A percentile compares a stretch with the other conserved stretches of the same genome.
phyloP scores from a whole-genome alignment of 2,113 vertebrate species.

The Myodes glareolus region DNA sequence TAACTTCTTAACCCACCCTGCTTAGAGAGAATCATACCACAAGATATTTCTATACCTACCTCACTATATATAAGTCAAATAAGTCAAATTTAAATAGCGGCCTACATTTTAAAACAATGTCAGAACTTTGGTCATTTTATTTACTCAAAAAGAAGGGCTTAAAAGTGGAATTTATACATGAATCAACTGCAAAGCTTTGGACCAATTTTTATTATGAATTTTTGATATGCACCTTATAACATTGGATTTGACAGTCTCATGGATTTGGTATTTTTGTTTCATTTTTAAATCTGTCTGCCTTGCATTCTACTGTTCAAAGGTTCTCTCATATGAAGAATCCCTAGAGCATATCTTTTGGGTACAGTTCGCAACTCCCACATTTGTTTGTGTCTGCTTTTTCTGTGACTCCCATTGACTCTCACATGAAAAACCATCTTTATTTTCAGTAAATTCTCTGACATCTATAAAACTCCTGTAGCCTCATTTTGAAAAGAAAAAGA shows the following conservation, averaged over 20 bases:
- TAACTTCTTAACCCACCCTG: neutral
- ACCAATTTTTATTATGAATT: neutral
- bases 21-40: neutral
- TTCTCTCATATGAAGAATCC: neutral
- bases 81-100: neutral
- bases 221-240: neutral
- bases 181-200: neutral
- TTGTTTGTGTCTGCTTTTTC: constrained; percentile 20
- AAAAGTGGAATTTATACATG: neutral
- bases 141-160: neutral
- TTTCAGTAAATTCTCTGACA: neutral
- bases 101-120: neutral
- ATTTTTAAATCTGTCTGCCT: constrained; percentile 22
- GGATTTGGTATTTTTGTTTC: constrained; percentile 6
- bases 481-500: neutral
- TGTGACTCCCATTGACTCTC: neutral
- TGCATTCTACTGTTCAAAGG: neutral
- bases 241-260: fast-evolving
- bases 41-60: neutral
- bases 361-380: neutral
- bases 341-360: neutral
- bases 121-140: neutral
- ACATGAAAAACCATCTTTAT: constrained; percentile 27
- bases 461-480: constrained; percentile 19
- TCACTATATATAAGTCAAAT: neutral